Evolutionary conservation across 2,113 vertebrate species (phyloP).

Genomic region (Psophia crepitans): DNA sequence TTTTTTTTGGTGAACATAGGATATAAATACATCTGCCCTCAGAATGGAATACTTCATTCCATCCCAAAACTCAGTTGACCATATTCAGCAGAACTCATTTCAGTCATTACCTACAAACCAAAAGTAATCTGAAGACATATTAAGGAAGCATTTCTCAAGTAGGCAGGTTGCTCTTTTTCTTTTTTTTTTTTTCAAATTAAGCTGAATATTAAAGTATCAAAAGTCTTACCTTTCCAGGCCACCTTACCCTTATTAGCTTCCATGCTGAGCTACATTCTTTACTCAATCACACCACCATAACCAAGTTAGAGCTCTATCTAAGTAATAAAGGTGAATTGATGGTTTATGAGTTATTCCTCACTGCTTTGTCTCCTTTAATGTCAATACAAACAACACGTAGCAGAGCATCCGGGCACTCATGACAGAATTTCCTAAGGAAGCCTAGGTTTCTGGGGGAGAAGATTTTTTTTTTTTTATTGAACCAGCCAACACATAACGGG

Average conservation of each 20-base stretch:
- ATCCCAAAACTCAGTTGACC: neutral
- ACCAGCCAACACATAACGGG: neutral
- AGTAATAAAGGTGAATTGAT: constrained; percentile 26
- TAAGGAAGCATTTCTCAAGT: neutral
- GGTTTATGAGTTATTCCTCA: constrained; percentile 31
- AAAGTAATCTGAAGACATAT: neutral
- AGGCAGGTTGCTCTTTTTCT: neutral
- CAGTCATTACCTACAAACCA: neutral
- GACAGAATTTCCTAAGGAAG: neutral
- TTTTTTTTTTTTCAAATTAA: neutral
- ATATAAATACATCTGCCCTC: neutral
- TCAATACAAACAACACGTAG: neutral
- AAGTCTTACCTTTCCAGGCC: neutral
- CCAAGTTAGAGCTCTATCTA: neutral
- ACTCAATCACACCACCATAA: neutral
- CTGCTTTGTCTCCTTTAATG: constrained; percentile 32
- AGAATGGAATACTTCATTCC: neutral
- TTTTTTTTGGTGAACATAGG: constrained; percentile 7
- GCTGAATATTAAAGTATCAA: neutral
- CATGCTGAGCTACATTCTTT: neutral
- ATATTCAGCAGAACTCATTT: neutral
- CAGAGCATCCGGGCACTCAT: neutral
- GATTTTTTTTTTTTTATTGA: neutral
- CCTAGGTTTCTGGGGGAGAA: neutral
- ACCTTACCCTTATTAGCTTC: neutral